A percentile compares a stretch with the other conserved stretches of the same genome.
Evolutionary conservation across 2,797 vertebrate species (phyloP).

Genomic region (Protosalanx chinensis): DNA sequence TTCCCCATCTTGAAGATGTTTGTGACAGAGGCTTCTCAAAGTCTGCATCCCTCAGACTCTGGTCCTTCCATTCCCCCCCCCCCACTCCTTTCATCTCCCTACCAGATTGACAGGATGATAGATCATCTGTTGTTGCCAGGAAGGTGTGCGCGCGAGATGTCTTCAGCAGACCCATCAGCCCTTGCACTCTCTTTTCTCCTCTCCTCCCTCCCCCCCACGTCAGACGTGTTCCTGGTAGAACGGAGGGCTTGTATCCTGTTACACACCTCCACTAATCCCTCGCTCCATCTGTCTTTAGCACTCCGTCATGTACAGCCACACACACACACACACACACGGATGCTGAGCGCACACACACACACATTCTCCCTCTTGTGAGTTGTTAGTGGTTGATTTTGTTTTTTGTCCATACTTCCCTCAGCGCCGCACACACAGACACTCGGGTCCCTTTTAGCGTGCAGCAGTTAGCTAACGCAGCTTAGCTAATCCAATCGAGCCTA

Average conservation of each 20-base stretch:
- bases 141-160: background rate
- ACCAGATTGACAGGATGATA: background rate
- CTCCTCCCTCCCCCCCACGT: background rate
- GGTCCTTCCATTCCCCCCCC: background rate
- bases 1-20: slow-evolving; percentile 3
- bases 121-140: slow-evolving; percentile 7
- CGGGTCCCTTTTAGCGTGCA: too few species aligned
- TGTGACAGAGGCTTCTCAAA: background rate
- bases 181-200: background rate
- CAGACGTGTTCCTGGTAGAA: background rate
- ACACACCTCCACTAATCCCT: slow-evolving; percentile 1
- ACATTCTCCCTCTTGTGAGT: background rate
- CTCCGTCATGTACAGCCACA: background rate
- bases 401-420: too few species aligned
- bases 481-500: too few species aligned
- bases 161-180: background rate
- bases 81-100: slow-evolving; percentile 4
- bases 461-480: too few species aligned
- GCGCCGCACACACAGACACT: too few species aligned
- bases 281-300: background rate
- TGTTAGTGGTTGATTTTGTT: too few species aligned
- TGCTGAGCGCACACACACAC: background rate
- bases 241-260: background rate
- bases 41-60: background rate
- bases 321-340: background rate